Conservation (phyloP, 2,888 invertebrate species). For the Ommatoiulus sabulosus region DNA sequence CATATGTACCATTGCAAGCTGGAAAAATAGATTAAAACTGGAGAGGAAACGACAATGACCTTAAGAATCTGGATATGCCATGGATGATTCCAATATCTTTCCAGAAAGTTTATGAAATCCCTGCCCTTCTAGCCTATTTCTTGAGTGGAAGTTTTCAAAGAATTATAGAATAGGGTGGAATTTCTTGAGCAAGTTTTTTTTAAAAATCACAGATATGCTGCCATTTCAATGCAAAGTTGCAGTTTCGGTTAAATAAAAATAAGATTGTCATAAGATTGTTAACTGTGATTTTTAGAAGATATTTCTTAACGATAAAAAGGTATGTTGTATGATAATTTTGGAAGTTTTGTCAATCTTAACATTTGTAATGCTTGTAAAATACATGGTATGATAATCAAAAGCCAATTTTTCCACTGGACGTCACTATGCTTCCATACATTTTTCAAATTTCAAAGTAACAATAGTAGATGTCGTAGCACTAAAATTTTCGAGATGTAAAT, state of each 20-base stretch:
- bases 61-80: not conserved
- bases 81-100: not conserved
- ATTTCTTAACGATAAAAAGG: not conserved
- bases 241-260: not conserved
- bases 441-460: too few relatives aligned
- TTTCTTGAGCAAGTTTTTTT: conserved; percentile 1
- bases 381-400: too few relatives aligned
- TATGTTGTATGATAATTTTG: not conserved
- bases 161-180: too few relatives aligned
- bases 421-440: too few relatives aligned
- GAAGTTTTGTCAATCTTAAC: not conserved
- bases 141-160: not conserved
- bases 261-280: too few relatives aligned
- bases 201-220: conserved; percentile 4
- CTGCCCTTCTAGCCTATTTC: not conserved
- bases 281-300: not conserved
- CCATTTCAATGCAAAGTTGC: not conserved
- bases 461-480: too few relatives aligned
- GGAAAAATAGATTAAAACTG: too few relatives aligned
- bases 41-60: too few relatives aligned
- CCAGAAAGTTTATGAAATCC: not conserved
- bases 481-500: too few relatives aligned
- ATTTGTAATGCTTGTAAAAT: not conserved
- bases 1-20: too few relatives aligned
- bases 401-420: too few relatives aligned